Evolutionary conservation across 2,113 vertebrate species (phyloP).

Genomic region (Phocoena phocoena): DNA sequence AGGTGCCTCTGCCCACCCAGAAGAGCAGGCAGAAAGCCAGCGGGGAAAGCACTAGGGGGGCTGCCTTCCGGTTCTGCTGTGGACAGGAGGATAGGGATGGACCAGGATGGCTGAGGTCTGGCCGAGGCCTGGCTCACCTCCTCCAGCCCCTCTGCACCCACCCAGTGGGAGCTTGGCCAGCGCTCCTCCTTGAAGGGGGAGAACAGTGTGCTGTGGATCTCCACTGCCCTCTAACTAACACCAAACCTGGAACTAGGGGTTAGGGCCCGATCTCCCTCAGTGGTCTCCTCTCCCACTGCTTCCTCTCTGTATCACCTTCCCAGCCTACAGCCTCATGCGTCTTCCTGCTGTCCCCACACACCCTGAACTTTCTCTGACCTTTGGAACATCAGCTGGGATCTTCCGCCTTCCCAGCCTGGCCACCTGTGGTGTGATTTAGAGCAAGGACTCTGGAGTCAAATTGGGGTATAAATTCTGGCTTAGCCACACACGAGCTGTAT

Average conservation of each 20-base stretch:
- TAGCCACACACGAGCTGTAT: neutral
- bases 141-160: neutral
- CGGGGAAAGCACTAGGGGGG: too few relatives aligned
- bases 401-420: neutral
- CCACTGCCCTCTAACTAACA: neutral
- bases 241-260: neutral
- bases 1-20: neutral
- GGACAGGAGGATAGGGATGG: too few relatives aligned
- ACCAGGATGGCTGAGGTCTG: neutral
- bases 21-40: neutral
- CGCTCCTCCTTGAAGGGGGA: neutral
- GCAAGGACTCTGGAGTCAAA: neutral
- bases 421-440: conserved; percentile 1
- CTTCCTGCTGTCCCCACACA: neutral
- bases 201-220: neutral
- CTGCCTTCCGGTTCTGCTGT: neutral
- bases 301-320: neutral
- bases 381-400: neutral
- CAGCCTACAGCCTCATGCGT: neutral
- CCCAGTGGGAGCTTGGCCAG: neutral
- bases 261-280: too few relatives aligned
- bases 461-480: neutral
- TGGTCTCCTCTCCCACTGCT: neutral
- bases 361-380: conserved; percentile 19
- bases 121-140: neutral